phyloP scores from a whole-genome alignment of 2,888 invertebrate species.

The Agonopterix subpropinquella region DNA sequence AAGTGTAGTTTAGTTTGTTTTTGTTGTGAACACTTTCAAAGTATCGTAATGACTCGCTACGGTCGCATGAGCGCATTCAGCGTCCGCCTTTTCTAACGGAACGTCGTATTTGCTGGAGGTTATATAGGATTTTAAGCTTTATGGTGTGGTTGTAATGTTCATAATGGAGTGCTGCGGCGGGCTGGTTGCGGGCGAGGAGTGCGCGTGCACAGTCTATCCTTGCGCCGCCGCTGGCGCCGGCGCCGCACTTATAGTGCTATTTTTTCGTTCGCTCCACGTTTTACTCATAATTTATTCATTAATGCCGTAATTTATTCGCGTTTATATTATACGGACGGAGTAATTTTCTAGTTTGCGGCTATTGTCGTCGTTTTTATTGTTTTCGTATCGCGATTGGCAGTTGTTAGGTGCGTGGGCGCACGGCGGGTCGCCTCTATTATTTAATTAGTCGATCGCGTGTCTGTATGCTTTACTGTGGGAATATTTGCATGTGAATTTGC shows the following conservation, averaged over 20 bases:
- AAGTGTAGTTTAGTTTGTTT: conserved; percentile 50
- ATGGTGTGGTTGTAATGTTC: conserved; percentile 22
- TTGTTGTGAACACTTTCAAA: conserved; percentile 51
- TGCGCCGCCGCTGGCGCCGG: conserved; percentile 62
- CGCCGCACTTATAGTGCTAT: conserved; percentile 65
- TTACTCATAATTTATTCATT: conserved; percentile 69
- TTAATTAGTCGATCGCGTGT: conserved; percentile 48
- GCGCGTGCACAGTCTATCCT: conserved; percentile 57
- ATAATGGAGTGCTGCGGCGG: conserved; percentile 14
- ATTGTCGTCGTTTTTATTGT: conserved; percentile 45
- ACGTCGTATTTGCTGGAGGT: conserved; percentile 32
- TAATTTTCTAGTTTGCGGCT: conserved; percentile 57
- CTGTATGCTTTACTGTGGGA: conserved; percentile 34
- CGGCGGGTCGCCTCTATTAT: conserved; percentile 23
- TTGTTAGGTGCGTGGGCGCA: conserved; percentile 28
- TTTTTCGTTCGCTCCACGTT: conserved; percentile 61
- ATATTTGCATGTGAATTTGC: conserved; percentile 26
- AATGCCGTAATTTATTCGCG: conserved; percentile 57
- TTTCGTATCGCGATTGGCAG: conserved; percentile 29
- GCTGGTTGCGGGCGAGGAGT: conserved; percentile 23
- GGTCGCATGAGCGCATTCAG: conserved; percentile 72
- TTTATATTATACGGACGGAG: conserved; percentile 41
- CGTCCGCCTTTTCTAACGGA: conserved; percentile 28
- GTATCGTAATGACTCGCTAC: conserved; percentile 69
- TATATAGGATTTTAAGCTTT: conserved; percentile 25